Evolutionary conservation across 2,113 vertebrate genomes (phyloP).

Genomic region (Ictalurus furcatus): DNA sequence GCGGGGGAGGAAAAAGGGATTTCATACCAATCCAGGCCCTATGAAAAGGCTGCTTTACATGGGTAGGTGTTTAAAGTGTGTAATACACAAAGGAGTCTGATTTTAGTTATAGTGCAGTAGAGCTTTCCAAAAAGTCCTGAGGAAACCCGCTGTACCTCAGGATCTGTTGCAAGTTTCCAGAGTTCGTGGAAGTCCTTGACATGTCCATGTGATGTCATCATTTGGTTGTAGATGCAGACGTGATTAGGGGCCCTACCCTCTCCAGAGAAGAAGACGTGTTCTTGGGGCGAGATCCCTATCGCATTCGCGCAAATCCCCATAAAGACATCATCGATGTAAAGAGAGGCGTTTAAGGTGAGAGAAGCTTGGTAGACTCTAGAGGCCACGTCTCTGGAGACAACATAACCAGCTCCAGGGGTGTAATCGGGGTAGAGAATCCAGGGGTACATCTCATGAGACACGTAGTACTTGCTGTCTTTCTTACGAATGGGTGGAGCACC

Average conservation of each 20-base stretch:
- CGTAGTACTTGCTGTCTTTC: slow-evolving; percentile 91
- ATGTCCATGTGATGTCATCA: slow-evolving; percentile 96
- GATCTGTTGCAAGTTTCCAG: slow-evolving; percentile 85
- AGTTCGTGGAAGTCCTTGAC: slow-evolving; percentile 81
- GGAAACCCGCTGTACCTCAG: slow-evolving; percentile 73
- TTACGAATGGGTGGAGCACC: slow-evolving; percentile 84
- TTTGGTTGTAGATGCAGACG: slow-evolving; percentile 88
- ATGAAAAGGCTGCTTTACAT: slow-evolving; percentile 87
- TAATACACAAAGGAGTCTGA: slow-evolving; percentile 83
- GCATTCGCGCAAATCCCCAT: slow-evolving; percentile 94
- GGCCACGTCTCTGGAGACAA: slow-evolving; percentile 85
- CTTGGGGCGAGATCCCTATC: slow-evolving; percentile 82
- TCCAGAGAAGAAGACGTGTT: slow-evolving; percentile 88
- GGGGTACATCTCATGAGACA: slow-evolving; percentile 88
- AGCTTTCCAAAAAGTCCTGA: slow-evolving; percentile 76
- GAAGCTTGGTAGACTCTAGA: slow-evolving; percentile 86
- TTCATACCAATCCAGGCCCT: background rate
- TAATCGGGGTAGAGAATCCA: slow-evolving; percentile 93
- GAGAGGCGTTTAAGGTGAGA: slow-evolving; percentile 84
- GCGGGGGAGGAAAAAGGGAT: background rate
- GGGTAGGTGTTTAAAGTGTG: slow-evolving; percentile 77
- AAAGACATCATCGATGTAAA: slow-evolving; percentile 97
- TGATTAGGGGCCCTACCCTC: slow-evolving; percentile 89
- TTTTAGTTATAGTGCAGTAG: slow-evolving; percentile 84
- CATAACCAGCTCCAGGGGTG: slow-evolving; percentile 88